Percentiles rank a stretch among this genome's conserved stretches.
Evolutionary conservation across 2,888 invertebrate genomes (phyloP).

Genomic region (Unio pictorum): DNA sequence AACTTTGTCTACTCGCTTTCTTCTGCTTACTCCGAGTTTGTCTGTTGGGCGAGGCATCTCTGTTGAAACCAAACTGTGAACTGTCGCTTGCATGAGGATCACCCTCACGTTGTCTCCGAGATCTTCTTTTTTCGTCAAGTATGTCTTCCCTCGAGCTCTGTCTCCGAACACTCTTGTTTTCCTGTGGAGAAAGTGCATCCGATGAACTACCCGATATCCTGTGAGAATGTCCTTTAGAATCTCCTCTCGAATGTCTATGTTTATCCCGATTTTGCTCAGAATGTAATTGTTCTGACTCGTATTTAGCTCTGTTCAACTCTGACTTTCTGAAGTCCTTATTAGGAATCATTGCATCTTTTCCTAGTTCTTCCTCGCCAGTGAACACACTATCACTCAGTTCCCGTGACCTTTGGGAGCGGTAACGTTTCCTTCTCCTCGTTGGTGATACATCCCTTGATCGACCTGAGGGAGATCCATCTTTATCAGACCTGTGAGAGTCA

Average conservation of each 20-base stretch:
- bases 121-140: constrained; percentile 49
- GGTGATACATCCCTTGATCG: constrained; percentile 17
- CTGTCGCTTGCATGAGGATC: constrained; percentile 48
- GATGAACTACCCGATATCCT: constrained; percentile 47
- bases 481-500: constrained; percentile 15
- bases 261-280: constrained; percentile 30
- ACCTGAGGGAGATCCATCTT: constrained; percentile 39
- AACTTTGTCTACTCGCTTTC: constrained; percentile 46
- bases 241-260: constrained; percentile 30
- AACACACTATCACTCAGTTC: constrained; percentile 55
- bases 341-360: constrained; percentile 40
- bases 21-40: constrained; percentile 28
- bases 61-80: constrained; percentile 54
- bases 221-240: constrained; percentile 22
- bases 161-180: constrained; percentile 51
- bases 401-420: constrained; percentile 41
- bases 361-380: constrained; percentile 44
- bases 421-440: constrained; percentile 23
- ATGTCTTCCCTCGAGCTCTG: constrained; percentile 55
- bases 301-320: constrained; percentile 78
- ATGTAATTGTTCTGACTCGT: constrained; percentile 45
- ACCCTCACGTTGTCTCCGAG: constrained; percentile 35
- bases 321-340: constrained; percentile 85
- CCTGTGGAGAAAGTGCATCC: constrained; percentile 55
- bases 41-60: constrained; percentile 60